These are phyloP conservation scores for Conus betulinus DNA, from an alignment of 1,140 invertebrate genomes.

Conservation along the genomic window DNA sequence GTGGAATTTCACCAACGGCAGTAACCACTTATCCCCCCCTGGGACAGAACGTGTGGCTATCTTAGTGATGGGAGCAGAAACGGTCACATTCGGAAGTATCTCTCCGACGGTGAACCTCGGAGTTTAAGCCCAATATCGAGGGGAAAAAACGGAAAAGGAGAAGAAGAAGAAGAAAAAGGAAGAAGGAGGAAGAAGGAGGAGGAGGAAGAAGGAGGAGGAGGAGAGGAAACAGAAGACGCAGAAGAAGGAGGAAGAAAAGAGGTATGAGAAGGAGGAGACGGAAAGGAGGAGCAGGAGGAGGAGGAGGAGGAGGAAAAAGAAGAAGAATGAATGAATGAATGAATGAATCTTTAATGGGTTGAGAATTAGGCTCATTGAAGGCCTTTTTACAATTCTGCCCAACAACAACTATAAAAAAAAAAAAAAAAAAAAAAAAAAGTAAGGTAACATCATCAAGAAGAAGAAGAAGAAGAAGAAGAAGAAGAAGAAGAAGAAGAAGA, in stretches of 20 bases:
- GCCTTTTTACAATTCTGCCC: too few relatives aligned
- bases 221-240: not conserved
- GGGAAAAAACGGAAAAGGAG: not conserved
- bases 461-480: too few relatives aligned
- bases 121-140: not conserved
- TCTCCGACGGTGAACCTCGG: not conserved
- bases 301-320: not conserved
- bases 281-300: not conserved
- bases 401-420: not conserved
- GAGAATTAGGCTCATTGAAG: too few relatives aligned
- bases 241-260: too few relatives aligned
- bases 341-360: not conserved
- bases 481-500: too few relatives aligned
- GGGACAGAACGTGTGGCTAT: too few relatives aligned
- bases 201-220: not conserved
- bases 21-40: too few relatives aligned
- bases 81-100: not conserved
- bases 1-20: too few relatives aligned
- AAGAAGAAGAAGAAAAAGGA: not conserved
- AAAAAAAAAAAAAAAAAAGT: slow-evolving; percentile 17
- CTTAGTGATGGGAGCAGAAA: too few relatives aligned
- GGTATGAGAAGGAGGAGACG: too few relatives aligned
- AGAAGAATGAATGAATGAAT: not conserved
- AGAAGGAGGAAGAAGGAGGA: not conserved
- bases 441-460: not conserved